These are phyloP conservation scores for Sitophilus oryzae DNA, from an alignment of 1,140 invertebrate species.

Conservation along the genomic window DNA sequence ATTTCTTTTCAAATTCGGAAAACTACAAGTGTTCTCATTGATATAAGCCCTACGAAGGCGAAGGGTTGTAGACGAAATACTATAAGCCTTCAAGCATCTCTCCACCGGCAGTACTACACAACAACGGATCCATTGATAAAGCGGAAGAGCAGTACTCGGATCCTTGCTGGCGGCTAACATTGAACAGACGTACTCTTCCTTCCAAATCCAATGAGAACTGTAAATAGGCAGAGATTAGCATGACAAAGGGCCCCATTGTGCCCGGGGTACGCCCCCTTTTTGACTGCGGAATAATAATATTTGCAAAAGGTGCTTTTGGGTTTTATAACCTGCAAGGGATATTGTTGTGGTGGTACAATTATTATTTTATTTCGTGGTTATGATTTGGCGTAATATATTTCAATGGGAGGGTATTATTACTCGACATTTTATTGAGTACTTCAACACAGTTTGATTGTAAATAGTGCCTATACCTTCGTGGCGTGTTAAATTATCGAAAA, in stretches of 20 bases:
- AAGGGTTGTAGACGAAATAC: too few species aligned
- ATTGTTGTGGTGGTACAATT: neutral
- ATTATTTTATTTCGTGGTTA: neutral
- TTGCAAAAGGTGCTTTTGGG: slow-evolving; percentile 3
- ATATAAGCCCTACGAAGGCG: too few species aligned
- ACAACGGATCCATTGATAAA: neutral
- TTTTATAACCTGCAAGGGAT: neutral
- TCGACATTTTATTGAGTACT: too few species aligned
- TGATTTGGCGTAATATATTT: too few species aligned
- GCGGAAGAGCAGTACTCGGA: too few species aligned
- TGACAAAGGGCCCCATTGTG: slow-evolving; percentile 12
- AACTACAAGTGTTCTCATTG: too few species aligned
- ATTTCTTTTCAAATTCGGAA: too few species aligned
- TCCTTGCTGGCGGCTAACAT: neutral
- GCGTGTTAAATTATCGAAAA: too few species aligned
- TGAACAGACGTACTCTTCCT: slow-evolving; percentile 1
- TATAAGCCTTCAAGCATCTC: too few species aligned
- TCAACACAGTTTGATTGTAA: too few species aligned
- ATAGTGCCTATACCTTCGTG: too few species aligned
- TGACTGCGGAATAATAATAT: slow-evolving; percentile 18
- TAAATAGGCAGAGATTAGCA: slow-evolving; percentile 14
- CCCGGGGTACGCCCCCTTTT: slow-evolving; percentile 6
- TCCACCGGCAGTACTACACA: neutral
- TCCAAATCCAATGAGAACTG: slow-evolving; percentile 9
- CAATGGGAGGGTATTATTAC: too few species aligned